Evolutionary conservation across 2,888 invertebrate genomes (phyloP), one percentile per base, ranked within the genome.

Genomic region (Pharmacophagus antenor): DNA sequence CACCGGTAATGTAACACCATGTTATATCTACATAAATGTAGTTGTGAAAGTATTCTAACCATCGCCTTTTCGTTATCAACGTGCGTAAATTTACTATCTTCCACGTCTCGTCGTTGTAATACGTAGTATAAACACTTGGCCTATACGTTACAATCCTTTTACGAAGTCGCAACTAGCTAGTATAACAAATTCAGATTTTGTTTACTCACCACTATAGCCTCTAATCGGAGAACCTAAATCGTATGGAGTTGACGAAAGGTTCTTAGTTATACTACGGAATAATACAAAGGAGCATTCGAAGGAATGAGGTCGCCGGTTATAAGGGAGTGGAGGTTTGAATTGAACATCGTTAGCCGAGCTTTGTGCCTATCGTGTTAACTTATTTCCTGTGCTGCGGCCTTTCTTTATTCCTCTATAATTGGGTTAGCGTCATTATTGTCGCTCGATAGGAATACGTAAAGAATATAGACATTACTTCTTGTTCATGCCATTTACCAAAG

Each of bases 271-370:
- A 18, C 21, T 12, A 21, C 31, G 25, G 25, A 55, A 44, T 44
- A 51, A 7, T 18, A 37, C 47, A 51, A 56, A 44, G 31, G 22
- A 27, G 51, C 61, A 53, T 61, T 62, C 59, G 57, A 63, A 63
- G 61, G 63, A 69, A 70, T 67, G 65, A 64, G 63, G 63, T 62
- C 52, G 58, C 51, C 65, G 67, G 68, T 69, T 64, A 65, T 31
- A 56, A 59, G 48, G 37, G 44, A 61, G 58, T 56, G 51, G 48
- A 27, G 50, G 58, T 49, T 56, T 62, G 51, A 56, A 58, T 61
- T 48, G 51, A 47, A 52, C 66, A 49, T 66, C 62, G 59, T 66
- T 66, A 66, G 61, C 25, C 50, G 57, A 53, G 62, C 55, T 54
- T 65, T 60, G 62, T 46, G 50, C 50, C 54, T 52, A 56, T 49